phyloP scores from a whole-genome alignment of 2,797 vertebrate species.

The Balearica regulorum region DNA sequence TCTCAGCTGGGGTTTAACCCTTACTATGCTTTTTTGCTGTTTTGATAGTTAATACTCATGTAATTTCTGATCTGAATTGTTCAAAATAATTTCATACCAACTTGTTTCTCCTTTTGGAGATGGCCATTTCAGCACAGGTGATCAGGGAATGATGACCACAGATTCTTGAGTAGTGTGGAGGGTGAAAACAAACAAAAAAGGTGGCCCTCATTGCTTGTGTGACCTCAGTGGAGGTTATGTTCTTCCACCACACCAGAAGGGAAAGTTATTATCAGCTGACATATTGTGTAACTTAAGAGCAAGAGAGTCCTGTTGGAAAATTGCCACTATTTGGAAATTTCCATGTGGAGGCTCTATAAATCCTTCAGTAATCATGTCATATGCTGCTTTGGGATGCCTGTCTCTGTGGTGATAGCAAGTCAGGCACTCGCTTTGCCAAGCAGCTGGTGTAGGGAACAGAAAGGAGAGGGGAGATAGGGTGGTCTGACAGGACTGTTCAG shows the following conservation, averaged over 20 bases:
- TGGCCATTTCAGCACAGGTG: not conserved
- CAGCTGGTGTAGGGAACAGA: not conserved
- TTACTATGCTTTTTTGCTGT: not conserved
- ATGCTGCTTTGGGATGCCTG: not conserved
- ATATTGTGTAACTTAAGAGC: constrained; percentile 33
- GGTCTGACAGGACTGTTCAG: not conserved
- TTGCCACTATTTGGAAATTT: constrained; percentile 42
- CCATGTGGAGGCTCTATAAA: not conserved
- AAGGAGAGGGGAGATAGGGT: not conserved
- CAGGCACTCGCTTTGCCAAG: not conserved
- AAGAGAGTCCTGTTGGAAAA: constrained; percentile 18
- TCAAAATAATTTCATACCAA: not conserved
- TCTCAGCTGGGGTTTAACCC: not conserved
- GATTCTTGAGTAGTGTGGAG: not conserved
- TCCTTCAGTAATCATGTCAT: constrained; percentile 5
- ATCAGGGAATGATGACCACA: not conserved
- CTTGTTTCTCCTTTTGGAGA: not conserved
- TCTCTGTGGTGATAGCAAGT: not conserved
- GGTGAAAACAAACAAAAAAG: not conserved
- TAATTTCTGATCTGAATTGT: not conserved
- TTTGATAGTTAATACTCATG: not conserved
- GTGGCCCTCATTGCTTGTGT: not conserved
- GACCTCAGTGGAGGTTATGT: not conserved
- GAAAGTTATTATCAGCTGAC: constrained; percentile 46
- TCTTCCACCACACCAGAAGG: constrained; percentile 14